phyloP scores from a whole-genome alignment of 2,888 invertebrate species.

The Hemithea aestivaria region DNA sequence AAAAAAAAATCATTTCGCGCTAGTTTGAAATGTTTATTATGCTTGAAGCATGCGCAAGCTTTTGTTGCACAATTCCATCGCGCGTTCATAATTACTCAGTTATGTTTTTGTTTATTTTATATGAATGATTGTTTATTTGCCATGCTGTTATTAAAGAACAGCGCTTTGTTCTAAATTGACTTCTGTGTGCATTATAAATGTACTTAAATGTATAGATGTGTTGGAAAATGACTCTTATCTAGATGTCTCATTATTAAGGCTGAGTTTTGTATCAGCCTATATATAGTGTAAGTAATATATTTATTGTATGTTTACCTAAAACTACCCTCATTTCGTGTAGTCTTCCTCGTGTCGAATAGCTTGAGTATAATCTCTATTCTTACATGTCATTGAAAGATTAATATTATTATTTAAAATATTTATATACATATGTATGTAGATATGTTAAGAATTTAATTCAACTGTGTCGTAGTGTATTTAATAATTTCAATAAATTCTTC shows the following conservation, averaged over 20 bases:
- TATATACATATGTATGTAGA: no score
- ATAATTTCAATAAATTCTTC: no score
- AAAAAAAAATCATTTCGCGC: slow-evolving; percentile 31
- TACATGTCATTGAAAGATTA: no score
- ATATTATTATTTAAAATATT: no score
- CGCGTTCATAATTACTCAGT: slow-evolving; percentile 20
- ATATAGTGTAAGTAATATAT: slow-evolving; percentile 13
- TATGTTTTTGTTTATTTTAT: slow-evolving; percentile 28
- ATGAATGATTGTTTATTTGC: slow-evolving; percentile 13
- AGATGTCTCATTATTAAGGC: slow-evolving; percentile 24
- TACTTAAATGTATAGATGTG: slow-evolving; percentile 6
- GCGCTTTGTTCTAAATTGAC: no score
- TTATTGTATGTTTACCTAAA: slow-evolving; percentile 11
- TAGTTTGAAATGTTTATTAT: slow-evolving; percentile 27
- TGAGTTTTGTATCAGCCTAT: slow-evolving; percentile 27
- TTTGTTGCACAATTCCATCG: slow-evolving; percentile 30
- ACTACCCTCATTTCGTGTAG: slow-evolving; percentile 19
- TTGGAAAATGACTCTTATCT: slow-evolving; percentile 15
- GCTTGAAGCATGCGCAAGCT: slow-evolving; percentile 44
- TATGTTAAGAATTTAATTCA: no score
- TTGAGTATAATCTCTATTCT: no score
- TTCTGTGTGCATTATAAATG: slow-evolving; percentile 9
- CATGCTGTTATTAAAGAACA: slow-evolving; percentile 16
- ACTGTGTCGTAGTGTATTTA: no score
- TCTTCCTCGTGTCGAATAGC: slow-evolving; percentile 14